A percentile compares a stretch with the other conserved stretches of the same genome.
These are phyloP conservation scores for Aepyceros melampus DNA, from an alignment of 2,113 vertebrate genomes.

Conservation along the genomic window DNA sequence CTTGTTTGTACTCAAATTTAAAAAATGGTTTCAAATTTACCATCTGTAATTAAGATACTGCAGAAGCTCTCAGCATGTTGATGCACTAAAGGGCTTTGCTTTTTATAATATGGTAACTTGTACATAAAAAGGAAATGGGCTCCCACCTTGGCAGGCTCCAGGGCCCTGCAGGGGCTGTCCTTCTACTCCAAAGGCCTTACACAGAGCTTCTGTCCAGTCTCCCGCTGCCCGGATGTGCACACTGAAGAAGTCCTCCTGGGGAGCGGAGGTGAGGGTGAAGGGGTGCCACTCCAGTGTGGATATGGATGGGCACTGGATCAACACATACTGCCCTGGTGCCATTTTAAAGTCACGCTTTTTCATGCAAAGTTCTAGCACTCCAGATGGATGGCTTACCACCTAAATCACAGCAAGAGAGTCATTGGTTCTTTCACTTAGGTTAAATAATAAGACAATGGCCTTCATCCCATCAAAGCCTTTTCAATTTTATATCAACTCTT, in stretches of 20 bases:
- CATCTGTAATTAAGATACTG: not conserved
- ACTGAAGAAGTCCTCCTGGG: slow-evolving; percentile 85
- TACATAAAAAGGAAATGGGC: not conserved
- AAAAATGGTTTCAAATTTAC: not conserved
- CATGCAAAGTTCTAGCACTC: slow-evolving; percentile 86
- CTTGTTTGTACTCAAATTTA: not conserved
- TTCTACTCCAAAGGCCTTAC: slow-evolving; percentile 74
- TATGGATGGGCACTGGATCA: slow-evolving; percentile 82
- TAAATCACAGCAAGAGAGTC: slow-evolving; percentile 32
- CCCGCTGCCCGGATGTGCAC: slow-evolving; percentile 79
- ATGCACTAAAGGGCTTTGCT: not conserved
- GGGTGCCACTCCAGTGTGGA: slow-evolving; percentile 86
- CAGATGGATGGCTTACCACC: slow-evolving; percentile 83
- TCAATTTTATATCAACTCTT: not conserved
- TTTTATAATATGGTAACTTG: not conserved
- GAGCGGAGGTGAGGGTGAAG: slow-evolving; percentile 87
- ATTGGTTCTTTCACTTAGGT: not conserved
- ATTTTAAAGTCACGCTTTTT: slow-evolving; percentile 82
- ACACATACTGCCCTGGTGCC: slow-evolving; percentile 84
- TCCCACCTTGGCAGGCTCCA: slow-evolving; percentile 82
- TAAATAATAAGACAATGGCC: not conserved
- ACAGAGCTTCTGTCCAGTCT: slow-evolving; percentile 83
- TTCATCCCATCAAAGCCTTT: not conserved
- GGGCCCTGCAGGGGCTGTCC: slow-evolving; percentile 52
- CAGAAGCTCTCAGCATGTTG: not conserved